Evolutionary conservation across 2,888 invertebrate species (phyloP), one percentile per base, ranked within the genome.

Genomic region (Tryphoninae sp.): DNA sequence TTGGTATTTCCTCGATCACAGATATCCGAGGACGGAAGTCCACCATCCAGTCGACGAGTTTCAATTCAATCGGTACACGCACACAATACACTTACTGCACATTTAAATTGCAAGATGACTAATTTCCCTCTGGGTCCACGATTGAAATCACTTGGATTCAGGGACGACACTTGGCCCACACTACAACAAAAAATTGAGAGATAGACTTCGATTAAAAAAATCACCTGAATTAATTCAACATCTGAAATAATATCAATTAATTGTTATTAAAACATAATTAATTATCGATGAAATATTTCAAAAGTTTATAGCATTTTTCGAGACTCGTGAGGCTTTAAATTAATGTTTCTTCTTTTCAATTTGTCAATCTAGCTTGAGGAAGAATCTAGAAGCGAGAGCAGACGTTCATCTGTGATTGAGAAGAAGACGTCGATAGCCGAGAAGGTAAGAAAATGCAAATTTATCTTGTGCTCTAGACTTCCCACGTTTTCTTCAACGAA

Each of bases 321-420:
- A 45, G 64, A n/a, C 22, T 11, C 33, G 42, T 33, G 13, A 64
- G 2, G 26, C n/a, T 69, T 58, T n/a, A 82, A 82, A 42, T 19
- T 45, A 26, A 49, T 69, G 58, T 64, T 55, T n/a, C 19, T 19
- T 23, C 9, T 53, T 49, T 51, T 58, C 8, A 45, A 55, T 75
- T 73, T 33, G 42, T 69, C 26, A 22, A 13, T 73, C 75, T 82
- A 91, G 90, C 86, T 88, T 69, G 92, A 93, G 84, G 93, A 93
- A 87, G 93, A 93, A 88, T 87, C 89, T 55, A 93, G 89, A 84
- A 89, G 91, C 72, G 93, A 93, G 86, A 93, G 93, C 84, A 92
- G 92, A 84, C 91, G 93, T 67, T 92, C 93, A 23, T 93, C 93
- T 40, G 86, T 92, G 49, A 86, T 90, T 45, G 93, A 92, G 68